Percentiles rank a stretch among this genome's conserved stretches.
Evolutionary conservation across 2,888 invertebrate species (phyloP).

Genomic region (Nemotelus nigrinus): DNA sequence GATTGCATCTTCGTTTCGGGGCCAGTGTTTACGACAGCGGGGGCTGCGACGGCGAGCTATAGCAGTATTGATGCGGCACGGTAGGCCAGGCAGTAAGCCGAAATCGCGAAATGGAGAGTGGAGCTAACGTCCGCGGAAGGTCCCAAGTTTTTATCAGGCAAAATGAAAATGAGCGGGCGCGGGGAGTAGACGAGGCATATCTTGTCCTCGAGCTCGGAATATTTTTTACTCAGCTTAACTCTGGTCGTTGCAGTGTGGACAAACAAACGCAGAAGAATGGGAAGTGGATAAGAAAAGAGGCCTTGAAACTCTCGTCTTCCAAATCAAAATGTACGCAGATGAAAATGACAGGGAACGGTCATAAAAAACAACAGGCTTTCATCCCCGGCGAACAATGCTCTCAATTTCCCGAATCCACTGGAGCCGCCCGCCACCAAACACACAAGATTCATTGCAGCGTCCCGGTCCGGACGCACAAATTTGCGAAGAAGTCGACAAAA

Average conservation of each 20-base stretch:
- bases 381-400: constrained; percentile 24
- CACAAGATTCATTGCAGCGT: background rate
- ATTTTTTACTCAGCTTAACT: no score
- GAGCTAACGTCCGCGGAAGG: background rate
- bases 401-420: background rate
- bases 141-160: constrained; percentile 29
- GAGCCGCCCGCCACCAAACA: background rate
- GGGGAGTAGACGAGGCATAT: no score
- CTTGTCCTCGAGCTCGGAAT: no score
- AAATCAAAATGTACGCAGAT: constrained; percentile 45
- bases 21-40: constrained; percentile 15
- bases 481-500: constrained; percentile 25
- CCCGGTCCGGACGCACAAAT: background rate
- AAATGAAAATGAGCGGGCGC: background rate
- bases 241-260: background rate
- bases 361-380: constrained; percentile 35
- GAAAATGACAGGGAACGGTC: constrained; percentile 43
- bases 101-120: constrained; percentile 21
- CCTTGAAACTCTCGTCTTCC: constrained; percentile 41
- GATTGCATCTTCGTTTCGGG: constrained; percentile 20
- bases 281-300: constrained; percentile 35
- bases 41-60: constrained; percentile 11
- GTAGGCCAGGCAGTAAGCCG: background rate
- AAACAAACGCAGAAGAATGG: background rate
- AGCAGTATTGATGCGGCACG: background rate